Evolutionary conservation across 2,888 invertebrate genomes (phyloP), one percentile per base, ranked within the genome.

Genomic region (Cheilosia pagana): DNA sequence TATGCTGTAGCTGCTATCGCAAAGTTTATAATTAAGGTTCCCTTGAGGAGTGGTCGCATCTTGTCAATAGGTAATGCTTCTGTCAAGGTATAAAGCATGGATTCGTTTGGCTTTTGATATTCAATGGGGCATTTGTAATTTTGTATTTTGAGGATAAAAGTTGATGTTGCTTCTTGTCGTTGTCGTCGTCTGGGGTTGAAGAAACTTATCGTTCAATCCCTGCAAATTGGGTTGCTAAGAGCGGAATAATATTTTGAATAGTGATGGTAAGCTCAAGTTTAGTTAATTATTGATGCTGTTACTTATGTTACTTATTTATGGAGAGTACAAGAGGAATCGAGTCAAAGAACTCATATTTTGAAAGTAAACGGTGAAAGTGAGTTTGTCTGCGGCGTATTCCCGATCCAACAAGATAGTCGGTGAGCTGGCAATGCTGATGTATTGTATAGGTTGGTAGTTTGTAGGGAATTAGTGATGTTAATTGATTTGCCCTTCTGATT

Each of bases 21-120:
- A 50, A 78, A 78, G 59, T 71, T 78, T 78, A 57, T 78, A 78
- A 78, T 78, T 78, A 71, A 28, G 77, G 68, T 62, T 77, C n/a
- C 52, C 53, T 48, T 62, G 3, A 70, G 77, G n/a, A 45, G 14
- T 67, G n/a, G 65, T 52, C 55, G 41, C 53, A 45, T 45, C 53
- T 45, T 63, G 45, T 19, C 48, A 53, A 62, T 35, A 43, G 12
- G 31, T 43, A 65, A 35, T 45, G 23, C 45, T 55, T 55, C 35
- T 25, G 35, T 48, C 45, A 35, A 35, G 31, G 45, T 57, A 19
- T 57, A 57, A 3, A 41, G 25, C 48, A 8, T 55, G 39, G 50
- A 48, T 60, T 41, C 4, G 23, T 19, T 8, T 50, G 50, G 48
- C 50, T 71, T 59, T 60, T 71, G 50, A 48, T 50, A 50, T 50